These are phyloP conservation scores for Caradrina clavipalpis DNA, from an alignment of 2,888 invertebrate genomes.

Conservation along the genomic window DNA sequence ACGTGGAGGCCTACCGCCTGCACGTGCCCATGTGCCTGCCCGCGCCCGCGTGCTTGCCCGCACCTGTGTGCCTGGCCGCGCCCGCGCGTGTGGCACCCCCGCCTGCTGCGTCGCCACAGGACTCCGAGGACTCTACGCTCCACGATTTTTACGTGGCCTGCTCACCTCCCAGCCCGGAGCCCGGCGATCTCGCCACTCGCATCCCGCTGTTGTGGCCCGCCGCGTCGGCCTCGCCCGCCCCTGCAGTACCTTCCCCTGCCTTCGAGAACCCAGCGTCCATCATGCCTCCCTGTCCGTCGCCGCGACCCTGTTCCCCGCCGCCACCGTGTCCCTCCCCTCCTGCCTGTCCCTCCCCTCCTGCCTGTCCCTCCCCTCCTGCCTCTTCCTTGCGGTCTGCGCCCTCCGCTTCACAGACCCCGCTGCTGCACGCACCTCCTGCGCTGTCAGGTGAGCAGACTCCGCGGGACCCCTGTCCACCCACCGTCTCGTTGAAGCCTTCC, in stretches of 20 bases:
- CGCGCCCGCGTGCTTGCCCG: conserved; percentile 27
- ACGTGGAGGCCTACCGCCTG: conserved; percentile 81
- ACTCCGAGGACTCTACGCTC: neutral
- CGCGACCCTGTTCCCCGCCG: neutral
- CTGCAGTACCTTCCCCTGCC: neutral
- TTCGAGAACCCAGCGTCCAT: neutral
- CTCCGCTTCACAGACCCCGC: neutral
- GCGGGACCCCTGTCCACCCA: neutral
- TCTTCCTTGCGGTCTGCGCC: no score
- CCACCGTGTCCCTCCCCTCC: neutral
- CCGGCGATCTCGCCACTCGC: conserved; percentile 14
- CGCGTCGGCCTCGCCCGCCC: neutral
- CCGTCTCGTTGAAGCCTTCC: neutral
- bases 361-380: neutral
- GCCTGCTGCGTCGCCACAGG: conserved; percentile 10
- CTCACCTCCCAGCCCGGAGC: conserved; percentile 6
- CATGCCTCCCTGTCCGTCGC: conserved; percentile 5
- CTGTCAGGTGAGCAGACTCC: neutral
- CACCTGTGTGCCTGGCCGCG: conserved; percentile 21
- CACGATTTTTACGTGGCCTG: neutral
- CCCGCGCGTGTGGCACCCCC: neutral
- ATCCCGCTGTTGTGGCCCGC: conserved; percentile 41
- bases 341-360: conserved; percentile 12
- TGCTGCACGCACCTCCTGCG: neutral
- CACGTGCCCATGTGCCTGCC: conserved; percentile 76